Conservation (phyloP, 2,888 invertebrate genomes). For the Microctonus aethiopoides region DNA sequence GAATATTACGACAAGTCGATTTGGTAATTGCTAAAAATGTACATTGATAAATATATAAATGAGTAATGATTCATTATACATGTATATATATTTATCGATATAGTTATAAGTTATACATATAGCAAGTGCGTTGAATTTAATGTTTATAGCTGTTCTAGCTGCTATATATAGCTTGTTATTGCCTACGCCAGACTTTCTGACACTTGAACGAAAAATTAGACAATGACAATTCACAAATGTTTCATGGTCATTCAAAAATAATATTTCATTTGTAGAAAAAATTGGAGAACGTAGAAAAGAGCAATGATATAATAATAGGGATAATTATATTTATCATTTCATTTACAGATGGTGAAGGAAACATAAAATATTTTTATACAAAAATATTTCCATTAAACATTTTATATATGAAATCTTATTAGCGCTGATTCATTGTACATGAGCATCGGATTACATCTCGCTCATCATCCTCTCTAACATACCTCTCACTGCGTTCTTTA, state of each 20-base stretch:
- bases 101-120: background rate
- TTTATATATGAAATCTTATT: background rate
- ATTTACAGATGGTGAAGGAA: background rate
- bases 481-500: background rate
- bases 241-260: background rate
- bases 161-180: conserved; percentile 1
- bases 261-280: background rate
- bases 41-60: conserved; percentile 23
- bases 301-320: background rate
- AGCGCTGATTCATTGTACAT: background rate
- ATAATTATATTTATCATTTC: background rate
- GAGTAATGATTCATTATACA: background rate
- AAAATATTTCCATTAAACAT: background rate
- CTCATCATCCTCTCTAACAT: background rate
- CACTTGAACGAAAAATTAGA: background rate
- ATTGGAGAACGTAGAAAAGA: background rate
- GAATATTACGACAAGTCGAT: conserved; percentile 16
- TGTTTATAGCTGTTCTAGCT: background rate
- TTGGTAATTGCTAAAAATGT: conserved; percentile 29
- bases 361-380: background rate
- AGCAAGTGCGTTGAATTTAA: background rate
- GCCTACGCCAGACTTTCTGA: background rate
- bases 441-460: conserved; percentile 1
- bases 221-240: background rate
- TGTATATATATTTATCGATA: conserved; percentile 14